Percentiles rank a stretch among this genome's conserved stretches.
Conservation (phyloP, 30 jellyfish, hydroid and myxozoan species). For the Aurelia sp. region DNA sequence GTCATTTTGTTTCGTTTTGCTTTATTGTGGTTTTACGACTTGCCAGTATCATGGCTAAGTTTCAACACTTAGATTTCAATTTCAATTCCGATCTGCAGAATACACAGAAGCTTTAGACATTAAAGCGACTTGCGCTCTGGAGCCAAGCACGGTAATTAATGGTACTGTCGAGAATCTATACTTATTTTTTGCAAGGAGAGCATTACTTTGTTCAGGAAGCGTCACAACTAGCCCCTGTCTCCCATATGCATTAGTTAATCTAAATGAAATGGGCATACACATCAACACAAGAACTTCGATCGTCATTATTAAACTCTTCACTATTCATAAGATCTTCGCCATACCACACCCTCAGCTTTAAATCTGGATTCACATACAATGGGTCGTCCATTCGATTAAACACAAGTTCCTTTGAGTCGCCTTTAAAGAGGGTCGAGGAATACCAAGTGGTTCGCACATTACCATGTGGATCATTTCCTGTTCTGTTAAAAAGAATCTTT, state of each 20-base stretch:
- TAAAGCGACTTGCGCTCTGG: too few relatives aligned
- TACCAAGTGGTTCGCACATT: slow-evolving; percentile 62
- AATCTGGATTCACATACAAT: slow-evolving; percentile 46
- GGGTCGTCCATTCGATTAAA: slow-evolving; percentile 84
- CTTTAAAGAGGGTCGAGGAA: slow-evolving; percentile 53
- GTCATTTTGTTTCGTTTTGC: too few relatives aligned
- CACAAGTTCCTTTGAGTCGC: slow-evolving; percentile 57
- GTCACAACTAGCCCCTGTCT: too few relatives aligned
- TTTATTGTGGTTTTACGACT: too few relatives aligned
- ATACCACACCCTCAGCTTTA: slow-evolving; percentile 57
- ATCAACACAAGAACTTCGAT: slow-evolving; percentile 69
- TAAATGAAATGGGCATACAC: slow-evolving; percentile 78
- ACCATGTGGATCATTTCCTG: slow-evolving; percentile 75
- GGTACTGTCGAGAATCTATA: too few relatives aligned
- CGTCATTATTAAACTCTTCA: slow-evolving; percentile 67
- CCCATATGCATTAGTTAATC: not conserved
- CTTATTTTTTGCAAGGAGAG: too few relatives aligned
- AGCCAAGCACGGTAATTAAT: too few relatives aligned
- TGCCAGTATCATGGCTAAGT: too few relatives aligned
- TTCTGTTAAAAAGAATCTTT: slow-evolving; percentile 49
- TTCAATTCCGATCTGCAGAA: too few relatives aligned
- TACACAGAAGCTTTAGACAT: too few relatives aligned
- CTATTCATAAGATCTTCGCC: slow-evolving; percentile 74
- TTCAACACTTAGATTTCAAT: too few relatives aligned
- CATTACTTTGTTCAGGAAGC: too few relatives aligned